phyloP scores from a whole-genome alignment of 1,140 invertebrate genomes.

The Andricus grossulariae region DNA sequence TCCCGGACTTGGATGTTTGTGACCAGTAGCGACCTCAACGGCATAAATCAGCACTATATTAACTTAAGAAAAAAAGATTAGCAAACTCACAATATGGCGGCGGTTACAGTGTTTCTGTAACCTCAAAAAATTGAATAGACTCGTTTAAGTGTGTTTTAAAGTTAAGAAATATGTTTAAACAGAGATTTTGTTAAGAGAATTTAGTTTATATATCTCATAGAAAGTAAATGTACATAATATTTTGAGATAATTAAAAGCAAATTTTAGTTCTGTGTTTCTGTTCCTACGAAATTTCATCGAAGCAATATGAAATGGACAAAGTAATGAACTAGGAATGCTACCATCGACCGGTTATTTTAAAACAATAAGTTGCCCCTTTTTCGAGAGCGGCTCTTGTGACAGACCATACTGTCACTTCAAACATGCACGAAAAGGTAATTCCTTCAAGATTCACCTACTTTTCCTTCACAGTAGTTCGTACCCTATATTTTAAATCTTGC shows the following conservation, averaged over 20 bases:
- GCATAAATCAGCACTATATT: no score
- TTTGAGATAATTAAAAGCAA: neutral
- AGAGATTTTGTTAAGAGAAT: neutral
- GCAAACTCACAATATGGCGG: constrained; percentile 7
- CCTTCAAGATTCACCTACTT: neutral
- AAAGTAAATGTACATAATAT: neutral
- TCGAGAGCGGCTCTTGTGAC: constrained; percentile 85
- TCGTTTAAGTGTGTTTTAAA: neutral
- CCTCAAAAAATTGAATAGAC: constrained; percentile 1
- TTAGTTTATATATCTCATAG: neutral
- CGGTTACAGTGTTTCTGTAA: constrained; percentile 17
- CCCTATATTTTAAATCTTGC: constrained; percentile 7
- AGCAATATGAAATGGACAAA: constrained; percentile 31
- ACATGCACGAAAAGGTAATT: constrained; percentile 83
- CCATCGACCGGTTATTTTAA: constrained; percentile 91
- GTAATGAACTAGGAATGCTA: constrained; percentile 81
- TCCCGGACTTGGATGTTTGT: no score
- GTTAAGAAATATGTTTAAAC: neutral
- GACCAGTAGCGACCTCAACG: no score
- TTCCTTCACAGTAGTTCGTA: neutral
- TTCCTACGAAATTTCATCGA: neutral
- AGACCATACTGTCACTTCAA: constrained; percentile 93
- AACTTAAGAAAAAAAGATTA: neutral
- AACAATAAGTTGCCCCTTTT: constrained; percentile 89
- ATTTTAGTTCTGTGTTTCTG: neutral